These are phyloP conservation scores for Ostrea edulis DNA, from an alignment of 1,140 invertebrate species.

Conservation along the genomic window DNA sequence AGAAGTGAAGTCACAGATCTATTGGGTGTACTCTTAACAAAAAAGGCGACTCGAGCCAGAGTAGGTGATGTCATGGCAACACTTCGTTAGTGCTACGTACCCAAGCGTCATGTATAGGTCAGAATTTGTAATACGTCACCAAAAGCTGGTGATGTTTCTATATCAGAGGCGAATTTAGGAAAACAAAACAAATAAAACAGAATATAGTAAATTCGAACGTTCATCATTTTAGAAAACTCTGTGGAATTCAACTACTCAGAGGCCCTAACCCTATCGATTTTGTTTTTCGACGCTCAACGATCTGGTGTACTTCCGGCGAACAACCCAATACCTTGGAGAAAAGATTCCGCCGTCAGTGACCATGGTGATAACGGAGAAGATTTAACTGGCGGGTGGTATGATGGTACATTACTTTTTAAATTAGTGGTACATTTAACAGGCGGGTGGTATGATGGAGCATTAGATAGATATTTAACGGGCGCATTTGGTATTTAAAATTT, in stretches of 20 bases:
- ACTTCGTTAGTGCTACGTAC: no score
- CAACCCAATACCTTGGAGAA: constrained; percentile 82
- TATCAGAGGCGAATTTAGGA: not conserved
- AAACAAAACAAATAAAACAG: not conserved
- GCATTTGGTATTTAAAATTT: no score
- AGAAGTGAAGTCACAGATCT: no score
- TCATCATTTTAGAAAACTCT: not conserved
- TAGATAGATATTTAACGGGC: no score
- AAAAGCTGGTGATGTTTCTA: not conserved
- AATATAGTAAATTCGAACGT: not conserved
- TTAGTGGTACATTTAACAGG: no score
- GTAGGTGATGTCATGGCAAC: no score
- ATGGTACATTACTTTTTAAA: constrained; percentile 67
- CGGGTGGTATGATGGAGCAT: no score
- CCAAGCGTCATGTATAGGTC: not conserved
- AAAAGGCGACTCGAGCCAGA: no score
- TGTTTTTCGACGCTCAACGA: constrained; percentile 85
- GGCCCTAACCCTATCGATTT: constrained; percentile 81
- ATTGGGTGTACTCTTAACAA: no score
- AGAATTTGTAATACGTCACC: not conserved
- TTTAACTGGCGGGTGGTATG: constrained; percentile 84
- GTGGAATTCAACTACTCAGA: constrained; percentile 80
- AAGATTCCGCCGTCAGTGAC: constrained; percentile 83
- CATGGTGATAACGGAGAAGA: constrained; percentile 81
- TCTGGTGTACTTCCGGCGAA: constrained; percentile 82